A percentile compares a stretch with the other conserved stretches of the same genome.
Conservation (phyloP, 1,140 invertebrate genomes). For the Drosophila insularis region DNA sequence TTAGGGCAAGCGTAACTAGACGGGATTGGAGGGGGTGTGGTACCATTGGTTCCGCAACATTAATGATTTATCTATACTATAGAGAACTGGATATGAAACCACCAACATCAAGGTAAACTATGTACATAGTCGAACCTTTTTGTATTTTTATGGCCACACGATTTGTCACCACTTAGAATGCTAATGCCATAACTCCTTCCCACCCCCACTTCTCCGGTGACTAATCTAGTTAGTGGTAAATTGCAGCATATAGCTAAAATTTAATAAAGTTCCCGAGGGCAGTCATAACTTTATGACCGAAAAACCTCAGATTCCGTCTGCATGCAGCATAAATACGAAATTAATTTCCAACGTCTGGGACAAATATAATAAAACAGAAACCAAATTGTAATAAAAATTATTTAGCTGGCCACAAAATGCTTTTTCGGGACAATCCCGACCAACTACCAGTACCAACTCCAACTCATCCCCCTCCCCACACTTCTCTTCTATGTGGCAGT, state of each 20-base stretch:
- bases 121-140: slow-evolving; percentile 29
- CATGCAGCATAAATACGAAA: slow-evolving; percentile 41
- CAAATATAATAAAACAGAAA: slow-evolving; percentile 51
- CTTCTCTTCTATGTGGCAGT: slow-evolving; percentile 5
- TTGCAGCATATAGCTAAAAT: slow-evolving; percentile 21
- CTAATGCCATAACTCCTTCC: slow-evolving; percentile 5
- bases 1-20: background rate
- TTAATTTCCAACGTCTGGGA: slow-evolving; percentile 56
- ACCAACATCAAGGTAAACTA: slow-evolving; percentile 48
- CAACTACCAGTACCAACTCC: too few relatives aligned
- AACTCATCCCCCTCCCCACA: slow-evolving; percentile 26
- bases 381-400: slow-evolving; percentile 75
- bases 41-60: slow-evolving; percentile 69
- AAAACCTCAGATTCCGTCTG: slow-evolving; percentile 1
- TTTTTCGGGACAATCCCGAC: slow-evolving; percentile 30
- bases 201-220: background rate
- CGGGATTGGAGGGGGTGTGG: too few relatives aligned
- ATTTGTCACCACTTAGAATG: slow-evolving; percentile 19
- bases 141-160: slow-evolving; percentile 40
- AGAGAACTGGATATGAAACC: slow-evolving; percentile 22
- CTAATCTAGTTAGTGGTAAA: slow-evolving; percentile 2
- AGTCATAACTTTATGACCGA: slow-evolving; percentile 6
- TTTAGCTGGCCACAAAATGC: slow-evolving; percentile 72
- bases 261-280: slow-evolving; percentile 10
- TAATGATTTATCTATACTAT: slow-evolving; percentile 51